A percentile compares a stretch with the other conserved stretches of the same genome.
Conservation (phyloP, 2,888 invertebrate species). For the Pachymerium ferrugineum region DNA sequence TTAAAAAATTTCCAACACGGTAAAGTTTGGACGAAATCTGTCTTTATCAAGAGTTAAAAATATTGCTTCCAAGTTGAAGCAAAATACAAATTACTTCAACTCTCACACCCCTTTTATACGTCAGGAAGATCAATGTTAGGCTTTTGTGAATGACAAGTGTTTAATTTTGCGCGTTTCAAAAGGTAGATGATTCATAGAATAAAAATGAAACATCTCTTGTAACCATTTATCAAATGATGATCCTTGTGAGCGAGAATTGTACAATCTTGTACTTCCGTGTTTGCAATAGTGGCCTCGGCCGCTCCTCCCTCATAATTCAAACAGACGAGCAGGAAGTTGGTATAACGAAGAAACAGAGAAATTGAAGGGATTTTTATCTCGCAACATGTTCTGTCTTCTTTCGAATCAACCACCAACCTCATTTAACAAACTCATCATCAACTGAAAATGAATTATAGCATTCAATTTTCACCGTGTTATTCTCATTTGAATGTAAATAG, state of each 20-base stretch:
- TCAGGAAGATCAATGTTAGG: slow-evolving; percentile 10
- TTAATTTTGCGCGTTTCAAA: not conserved
- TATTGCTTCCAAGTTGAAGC: not conserved
- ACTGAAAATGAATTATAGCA: not conserved
- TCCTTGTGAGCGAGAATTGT: slow-evolving; percentile 14
- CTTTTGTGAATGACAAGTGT: slow-evolving; percentile 22
- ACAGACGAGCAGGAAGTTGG: not conserved
- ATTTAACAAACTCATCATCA: not conserved
- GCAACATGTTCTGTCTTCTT: not conserved
- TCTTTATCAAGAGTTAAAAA: slow-evolving; percentile 14
- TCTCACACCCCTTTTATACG: not conserved
- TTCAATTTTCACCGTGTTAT: not conserved
- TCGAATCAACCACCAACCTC: not conserved
- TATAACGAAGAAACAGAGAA: slow-evolving; percentile 5
- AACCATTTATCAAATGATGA: slow-evolving; percentile 24
- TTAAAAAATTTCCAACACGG: too few relatives aligned
- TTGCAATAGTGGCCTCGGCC: slow-evolving; percentile 17
- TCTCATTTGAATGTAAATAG: slow-evolving; percentile 8
- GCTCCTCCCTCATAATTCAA: slow-evolving; percentile 11
- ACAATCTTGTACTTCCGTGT: slow-evolving; percentile 24
- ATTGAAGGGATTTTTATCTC: not conserved
- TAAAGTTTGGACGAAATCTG: not conserved
- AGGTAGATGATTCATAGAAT: slow-evolving; percentile 4
- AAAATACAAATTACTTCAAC: slow-evolving; percentile 19
- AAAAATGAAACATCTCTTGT: slow-evolving; percentile 22